phyloP scores from a whole-genome alignment of 2,113 vertebrate species.

The Phylloscopus trochilus region DNA sequence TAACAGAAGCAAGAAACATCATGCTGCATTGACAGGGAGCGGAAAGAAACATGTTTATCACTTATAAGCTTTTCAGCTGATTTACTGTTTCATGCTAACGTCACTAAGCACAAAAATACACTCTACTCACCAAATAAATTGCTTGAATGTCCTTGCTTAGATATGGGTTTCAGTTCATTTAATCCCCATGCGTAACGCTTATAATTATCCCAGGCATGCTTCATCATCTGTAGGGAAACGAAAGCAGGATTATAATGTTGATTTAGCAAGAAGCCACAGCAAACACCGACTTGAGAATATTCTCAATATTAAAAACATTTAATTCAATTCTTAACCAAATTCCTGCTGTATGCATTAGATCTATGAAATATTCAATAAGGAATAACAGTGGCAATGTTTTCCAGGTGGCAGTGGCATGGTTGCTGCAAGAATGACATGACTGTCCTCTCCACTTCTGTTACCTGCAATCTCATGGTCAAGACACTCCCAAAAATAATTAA shows the following conservation, averaged over 20 bases:
- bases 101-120: slow-evolving; percentile 55
- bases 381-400: neutral
- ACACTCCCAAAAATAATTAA: neutral
- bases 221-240: slow-evolving; percentile 91
- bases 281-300: slow-evolving; percentile 39
- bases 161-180: slow-evolving; percentile 94
- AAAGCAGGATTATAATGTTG: slow-evolving; percentile 64
- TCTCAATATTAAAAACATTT: slow-evolving; percentile 13
- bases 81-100: slow-evolving; percentile 25
- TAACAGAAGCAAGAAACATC: neutral
- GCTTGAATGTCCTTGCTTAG: slow-evolving; percentile 96
- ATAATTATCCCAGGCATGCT: slow-evolving; percentile 96
- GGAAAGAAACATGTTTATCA: slow-evolving; percentile 8
- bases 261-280: slow-evolving; percentile 48
- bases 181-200: slow-evolving; percentile 93
- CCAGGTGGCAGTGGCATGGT: neutral
- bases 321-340: slow-evolving; percentile 31
- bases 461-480: neutral
- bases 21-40: neutral
- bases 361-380: neutral
- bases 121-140: slow-evolving; percentile 96
- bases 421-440: neutral
- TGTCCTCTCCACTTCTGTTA: neutral
- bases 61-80: slow-evolving; percentile 44
- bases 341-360: neutral